Evolutionary conservation across 1,140 invertebrate species (phyloP), one percentile per base, ranked within the genome.

Genomic region (Adelges cooleyi): DNA sequence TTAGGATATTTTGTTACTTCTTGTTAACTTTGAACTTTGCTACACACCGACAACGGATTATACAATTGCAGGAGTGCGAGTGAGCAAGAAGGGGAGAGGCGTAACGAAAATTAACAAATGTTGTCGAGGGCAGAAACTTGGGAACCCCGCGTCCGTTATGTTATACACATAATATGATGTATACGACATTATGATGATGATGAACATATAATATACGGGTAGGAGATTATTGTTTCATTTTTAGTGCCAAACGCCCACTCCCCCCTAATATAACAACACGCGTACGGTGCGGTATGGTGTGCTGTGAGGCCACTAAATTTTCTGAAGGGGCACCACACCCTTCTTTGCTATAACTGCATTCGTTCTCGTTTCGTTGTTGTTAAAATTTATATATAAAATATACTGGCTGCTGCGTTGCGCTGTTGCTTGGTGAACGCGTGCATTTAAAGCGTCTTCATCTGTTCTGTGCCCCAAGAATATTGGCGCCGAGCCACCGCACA

Each of bases 221-320:
- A 59, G 54, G 54, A 59, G 54, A 59, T 44, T 59, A 59, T 59
- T 46, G 54, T 59, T 59, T 59, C 54, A 46, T 46, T 59, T 59
- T 59, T 59, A 59, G 54, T 59, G 54, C 54, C 54, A 59, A 59
- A 59, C 54, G 54, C 54, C 54, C 54, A 59, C 54, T 59, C 40
- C 54, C 54, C 54, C 54, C 54, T 46, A 59, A 17, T 44, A 44
- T 13, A 13, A 38, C 36, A 38, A 38, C n/a, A 8, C 10, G n/a
- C n/a, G n/a, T 11, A 44, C 40, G 15, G n/a, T n/a, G 15, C 15
- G 15, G 40, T 44, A n/a, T 44, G 15, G 6, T 6, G n/a, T 17
- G 40, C 10, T 11, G n/a, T 27, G 54, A 59, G 54, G 54, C 54
- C 54, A 59, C 54, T 46, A 59, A 6, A 46, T 59, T 59, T 59